Conservation (phyloP, 1,140 invertebrate species). For the Monomorium pharaonis region DNA sequence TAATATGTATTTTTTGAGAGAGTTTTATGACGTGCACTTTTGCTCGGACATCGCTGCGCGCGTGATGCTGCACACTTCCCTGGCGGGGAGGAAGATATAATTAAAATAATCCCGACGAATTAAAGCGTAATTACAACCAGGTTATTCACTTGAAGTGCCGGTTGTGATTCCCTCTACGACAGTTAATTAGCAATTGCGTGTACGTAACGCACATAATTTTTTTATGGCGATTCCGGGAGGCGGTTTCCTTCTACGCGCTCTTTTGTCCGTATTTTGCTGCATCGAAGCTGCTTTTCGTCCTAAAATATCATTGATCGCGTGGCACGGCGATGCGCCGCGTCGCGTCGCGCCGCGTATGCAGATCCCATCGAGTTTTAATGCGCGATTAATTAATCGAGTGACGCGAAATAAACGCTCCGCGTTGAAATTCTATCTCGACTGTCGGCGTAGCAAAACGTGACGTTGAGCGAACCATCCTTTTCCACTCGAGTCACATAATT, state of each 20-base stretch:
- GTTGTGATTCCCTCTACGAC: slow-evolving; percentile 31
- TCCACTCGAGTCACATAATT: slow-evolving; percentile 73
- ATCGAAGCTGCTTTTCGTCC: neutral
- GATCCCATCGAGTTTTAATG: slow-evolving; percentile 49
- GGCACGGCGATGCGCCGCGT: neutral
- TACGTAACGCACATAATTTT: slow-evolving; percentile 37
- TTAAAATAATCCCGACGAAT: slow-evolving; percentile 48
- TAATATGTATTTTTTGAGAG: neutral
- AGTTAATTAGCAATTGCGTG: slow-evolving; percentile 52
- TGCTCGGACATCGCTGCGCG: neutral
- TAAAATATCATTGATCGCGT: slow-evolving; percentile 32
- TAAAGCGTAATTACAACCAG: slow-evolving; percentile 36
- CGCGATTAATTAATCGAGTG: slow-evolving; percentile 64
- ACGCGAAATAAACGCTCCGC: slow-evolving; percentile 63
- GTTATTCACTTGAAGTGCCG: slow-evolving; percentile 30
- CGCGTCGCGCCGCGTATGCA: neutral
- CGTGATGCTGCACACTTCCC: neutral
- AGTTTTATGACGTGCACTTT: neutral
- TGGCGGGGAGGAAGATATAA: neutral
- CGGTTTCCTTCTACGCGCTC: slow-evolving; percentile 14
- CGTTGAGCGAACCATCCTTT: slow-evolving; percentile 63
- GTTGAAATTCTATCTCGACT: slow-evolving; percentile 45
- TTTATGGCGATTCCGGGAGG: slow-evolving; percentile 37
- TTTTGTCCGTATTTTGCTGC: slow-evolving; percentile 15
- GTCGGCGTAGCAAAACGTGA: slow-evolving; percentile 66